Percentiles rank a stretch among this genome's conserved stretches.
phyloP scores from a whole-genome alignment of 2,113 vertebrate species.

The Cichladusa arquata region DNA sequence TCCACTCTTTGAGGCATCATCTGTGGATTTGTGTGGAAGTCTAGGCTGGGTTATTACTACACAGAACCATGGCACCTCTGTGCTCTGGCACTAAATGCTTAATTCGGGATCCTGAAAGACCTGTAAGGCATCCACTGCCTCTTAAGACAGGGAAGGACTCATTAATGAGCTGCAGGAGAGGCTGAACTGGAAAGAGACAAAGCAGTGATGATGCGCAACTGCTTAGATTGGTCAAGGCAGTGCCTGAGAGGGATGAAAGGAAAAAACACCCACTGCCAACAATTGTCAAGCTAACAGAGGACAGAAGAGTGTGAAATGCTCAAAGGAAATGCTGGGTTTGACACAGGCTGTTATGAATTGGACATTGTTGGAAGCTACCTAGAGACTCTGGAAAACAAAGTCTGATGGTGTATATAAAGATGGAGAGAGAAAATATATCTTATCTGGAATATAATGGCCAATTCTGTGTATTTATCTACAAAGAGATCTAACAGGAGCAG shows the following conservation, averaged over 20 bases:
- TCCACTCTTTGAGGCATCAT: neutral
- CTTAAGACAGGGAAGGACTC: neutral
- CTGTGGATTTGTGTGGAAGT: neutral
- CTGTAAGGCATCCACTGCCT: neutral
- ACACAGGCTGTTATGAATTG: neutral
- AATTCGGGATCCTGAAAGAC: neutral
- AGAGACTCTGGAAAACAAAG: neutral
- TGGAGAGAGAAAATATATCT: neutral
- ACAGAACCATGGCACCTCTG: neutral
- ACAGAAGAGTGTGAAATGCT: neutral
- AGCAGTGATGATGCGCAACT: neutral
- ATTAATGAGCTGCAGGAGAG: neutral
- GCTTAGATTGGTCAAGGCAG: neutral
- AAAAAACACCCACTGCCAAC: neutral
- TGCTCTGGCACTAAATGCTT: neutral
- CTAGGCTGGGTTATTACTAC: neutral
- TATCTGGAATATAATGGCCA: neutral
- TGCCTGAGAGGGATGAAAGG: neutral
- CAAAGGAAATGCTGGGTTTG: rapidly evolving
- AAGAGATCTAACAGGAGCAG: neutral
- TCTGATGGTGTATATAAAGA: neutral
- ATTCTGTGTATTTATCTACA: neutral
- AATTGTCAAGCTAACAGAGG: neutral
- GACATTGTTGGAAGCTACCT: neutral
- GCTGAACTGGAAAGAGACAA: neutral